These are phyloP conservation scores for Noctua fimbriata DNA, from an alignment of 2,888 invertebrate species.

Conservation along the genomic window DNA sequence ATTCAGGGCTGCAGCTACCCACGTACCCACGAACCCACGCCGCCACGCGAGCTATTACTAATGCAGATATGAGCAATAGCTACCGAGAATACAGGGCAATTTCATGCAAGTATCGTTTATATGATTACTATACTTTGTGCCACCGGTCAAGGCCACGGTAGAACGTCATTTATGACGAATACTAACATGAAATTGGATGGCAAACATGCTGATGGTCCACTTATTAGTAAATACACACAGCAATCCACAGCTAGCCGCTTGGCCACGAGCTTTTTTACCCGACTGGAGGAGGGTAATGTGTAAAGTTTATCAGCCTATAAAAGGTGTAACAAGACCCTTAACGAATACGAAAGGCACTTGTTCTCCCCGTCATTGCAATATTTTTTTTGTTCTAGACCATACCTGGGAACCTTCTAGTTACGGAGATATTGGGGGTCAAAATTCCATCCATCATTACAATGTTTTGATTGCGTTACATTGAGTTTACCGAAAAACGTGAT, in stretches of 20 bases:
- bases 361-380: too few species aligned
- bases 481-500: too few species aligned
- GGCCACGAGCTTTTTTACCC: background rate
- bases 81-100: slow-evolving; percentile 10
- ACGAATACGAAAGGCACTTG: too few species aligned
- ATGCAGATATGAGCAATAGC: slow-evolving; percentile 32
- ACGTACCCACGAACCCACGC: background rate
- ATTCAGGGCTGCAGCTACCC: slow-evolving; percentile 15
- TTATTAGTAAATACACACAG: background rate
- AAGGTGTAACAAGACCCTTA: too few species aligned
- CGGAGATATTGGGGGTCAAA: too few species aligned
- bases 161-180: slow-evolving; percentile 3
- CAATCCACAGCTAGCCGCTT: background rate
- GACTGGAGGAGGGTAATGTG: background rate
- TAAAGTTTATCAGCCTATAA: background rate
- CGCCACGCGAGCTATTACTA: slow-evolving; percentile 4
- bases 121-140: slow-evolving; percentile 11
- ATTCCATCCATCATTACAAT: too few species aligned
- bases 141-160: slow-evolving; percentile 15
- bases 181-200: background rate
- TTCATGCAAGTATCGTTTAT: slow-evolving; percentile 10
- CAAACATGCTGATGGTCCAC: background rate
- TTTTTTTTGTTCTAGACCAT: too few species aligned
- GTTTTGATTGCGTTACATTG: too few species aligned
- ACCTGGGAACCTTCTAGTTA: too few species aligned